These are phyloP conservation scores for Lymantria dispar DNA, from an alignment of 2,888 invertebrate species.

Conservation along the genomic window DNA sequence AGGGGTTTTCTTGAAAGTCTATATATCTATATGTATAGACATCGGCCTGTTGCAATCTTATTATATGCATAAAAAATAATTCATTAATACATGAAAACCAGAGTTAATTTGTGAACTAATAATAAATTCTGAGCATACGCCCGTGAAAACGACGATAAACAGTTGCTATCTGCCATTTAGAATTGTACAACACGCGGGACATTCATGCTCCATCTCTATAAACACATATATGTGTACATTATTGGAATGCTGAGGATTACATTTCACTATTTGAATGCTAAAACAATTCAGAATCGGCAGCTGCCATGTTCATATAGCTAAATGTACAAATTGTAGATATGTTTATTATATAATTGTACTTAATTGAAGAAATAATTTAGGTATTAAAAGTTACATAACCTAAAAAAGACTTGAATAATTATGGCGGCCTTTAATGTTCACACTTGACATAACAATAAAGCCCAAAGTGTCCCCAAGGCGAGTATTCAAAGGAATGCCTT, in stretches of 20 bases:
- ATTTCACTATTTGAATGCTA: neutral
- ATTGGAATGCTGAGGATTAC: conserved; percentile 1
- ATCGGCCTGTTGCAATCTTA: too few species aligned
- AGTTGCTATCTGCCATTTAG: conserved; percentile 14
- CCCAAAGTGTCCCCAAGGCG: neutral
- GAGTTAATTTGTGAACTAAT: conserved; percentile 7
- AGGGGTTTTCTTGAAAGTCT: too few species aligned
- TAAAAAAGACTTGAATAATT: neutral
- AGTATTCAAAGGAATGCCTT: neutral
- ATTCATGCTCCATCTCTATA: neutral
- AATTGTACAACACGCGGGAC: conserved; percentile 5
- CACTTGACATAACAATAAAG: neutral
- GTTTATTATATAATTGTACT: neutral
- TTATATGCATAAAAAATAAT: too few species aligned
- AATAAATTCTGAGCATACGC: conserved; percentile 12
- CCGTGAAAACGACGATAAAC: conserved; percentile 12
- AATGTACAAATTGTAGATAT: neutral
- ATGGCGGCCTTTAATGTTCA: neutral
- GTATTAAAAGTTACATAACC: neutral
- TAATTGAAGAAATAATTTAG: neutral
- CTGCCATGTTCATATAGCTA: neutral
- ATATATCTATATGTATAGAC: too few species aligned
- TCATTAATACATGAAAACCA: conserved; percentile 1
- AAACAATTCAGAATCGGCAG: neutral
- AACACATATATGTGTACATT: neutral